These are phyloP conservation scores for Nephrocerus scutellatus DNA, from an alignment of 2,888 invertebrate genomes.

Conservation along the genomic window DNA sequence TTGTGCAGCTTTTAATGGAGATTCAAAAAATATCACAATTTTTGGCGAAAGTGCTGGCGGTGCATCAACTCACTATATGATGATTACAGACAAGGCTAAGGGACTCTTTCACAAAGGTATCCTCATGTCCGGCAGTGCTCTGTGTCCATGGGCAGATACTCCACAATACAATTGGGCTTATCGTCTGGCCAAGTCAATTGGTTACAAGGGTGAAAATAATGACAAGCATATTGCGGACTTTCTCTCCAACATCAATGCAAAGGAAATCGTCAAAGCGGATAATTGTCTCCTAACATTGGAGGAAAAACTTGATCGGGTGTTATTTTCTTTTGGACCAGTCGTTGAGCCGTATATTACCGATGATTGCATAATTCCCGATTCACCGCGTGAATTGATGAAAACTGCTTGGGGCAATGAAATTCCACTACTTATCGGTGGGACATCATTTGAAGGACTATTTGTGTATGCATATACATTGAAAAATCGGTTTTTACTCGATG, in stretches of 20 bases:
- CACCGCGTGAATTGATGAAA: conserved; percentile 35
- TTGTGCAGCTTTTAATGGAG: conserved; percentile 49
- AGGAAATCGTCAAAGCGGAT: conserved; percentile 24
- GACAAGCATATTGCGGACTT: conserved; percentile 34
- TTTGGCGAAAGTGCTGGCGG: conserved; percentile 52
- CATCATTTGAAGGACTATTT: conserved; percentile 40
- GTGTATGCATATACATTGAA: conserved; percentile 31
- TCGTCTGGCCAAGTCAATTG: conserved; percentile 37
- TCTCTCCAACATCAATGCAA: conserved; percentile 24
- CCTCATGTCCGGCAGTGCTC: conserved; percentile 38
- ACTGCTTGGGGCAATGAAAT: conserved; percentile 39
- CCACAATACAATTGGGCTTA: conserved; percentile 32
- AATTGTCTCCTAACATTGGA: conserved; percentile 32
- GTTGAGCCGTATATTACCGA: conserved; percentile 37
- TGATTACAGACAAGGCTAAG: conserved; percentile 48
- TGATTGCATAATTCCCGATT: conserved; percentile 34
- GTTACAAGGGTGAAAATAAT: conserved; percentile 38
- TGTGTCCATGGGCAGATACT: conserved; percentile 36
- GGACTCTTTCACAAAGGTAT: conserved; percentile 43
- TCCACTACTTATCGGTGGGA: conserved; percentile 39
- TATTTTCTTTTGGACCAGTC: conserved; percentile 37
- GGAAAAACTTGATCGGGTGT: conserved; percentile 30
- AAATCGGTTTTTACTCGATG: conserved; percentile 23
- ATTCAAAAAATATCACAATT: conserved; percentile 49
- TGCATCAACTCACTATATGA: conserved; percentile 47